A percentile compares a stretch with the other conserved stretches of the same genome.
phyloP scores from a whole-genome alignment of 2,797 vertebrate species.

The Nyctalus aviator region DNA sequence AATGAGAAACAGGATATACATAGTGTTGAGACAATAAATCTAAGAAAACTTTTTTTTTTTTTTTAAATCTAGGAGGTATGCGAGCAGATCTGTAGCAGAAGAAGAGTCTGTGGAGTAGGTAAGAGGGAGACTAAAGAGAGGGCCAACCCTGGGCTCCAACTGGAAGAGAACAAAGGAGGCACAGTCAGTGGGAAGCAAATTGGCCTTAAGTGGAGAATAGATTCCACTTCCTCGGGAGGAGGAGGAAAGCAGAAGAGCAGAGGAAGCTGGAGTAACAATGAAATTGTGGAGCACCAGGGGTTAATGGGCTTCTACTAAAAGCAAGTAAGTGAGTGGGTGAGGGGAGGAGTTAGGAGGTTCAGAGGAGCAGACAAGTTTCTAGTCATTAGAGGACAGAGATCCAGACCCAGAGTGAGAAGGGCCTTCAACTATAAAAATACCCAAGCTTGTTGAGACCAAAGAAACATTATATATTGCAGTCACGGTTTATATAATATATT shows the following conservation, averaged over 20 bases:
- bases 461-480: background rate
- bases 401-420: background rate
- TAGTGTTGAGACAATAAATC: background rate
- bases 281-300: background rate
- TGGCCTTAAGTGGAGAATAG: background rate
- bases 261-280: background rate
- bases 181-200: background rate
- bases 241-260: background rate
- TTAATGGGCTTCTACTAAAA: background rate
- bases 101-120: background rate
- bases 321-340: background rate
- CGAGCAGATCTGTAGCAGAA: background rate
- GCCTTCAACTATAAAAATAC: background rate
- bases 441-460: background rate
- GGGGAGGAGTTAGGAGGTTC: background rate
- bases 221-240: background rate
- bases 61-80: background rate
- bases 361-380: background rate
- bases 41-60: background rate
- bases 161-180: background rate
- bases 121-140: background rate
- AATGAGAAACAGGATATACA: background rate
- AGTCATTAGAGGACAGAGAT: background rate
- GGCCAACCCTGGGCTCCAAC: background rate
- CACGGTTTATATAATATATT: background rate